A percentile compares a stretch with the other conserved stretches of the same genome.
Conservation (phyloP, 2,888 invertebrate species). For the Masnerella sp. region DNA sequence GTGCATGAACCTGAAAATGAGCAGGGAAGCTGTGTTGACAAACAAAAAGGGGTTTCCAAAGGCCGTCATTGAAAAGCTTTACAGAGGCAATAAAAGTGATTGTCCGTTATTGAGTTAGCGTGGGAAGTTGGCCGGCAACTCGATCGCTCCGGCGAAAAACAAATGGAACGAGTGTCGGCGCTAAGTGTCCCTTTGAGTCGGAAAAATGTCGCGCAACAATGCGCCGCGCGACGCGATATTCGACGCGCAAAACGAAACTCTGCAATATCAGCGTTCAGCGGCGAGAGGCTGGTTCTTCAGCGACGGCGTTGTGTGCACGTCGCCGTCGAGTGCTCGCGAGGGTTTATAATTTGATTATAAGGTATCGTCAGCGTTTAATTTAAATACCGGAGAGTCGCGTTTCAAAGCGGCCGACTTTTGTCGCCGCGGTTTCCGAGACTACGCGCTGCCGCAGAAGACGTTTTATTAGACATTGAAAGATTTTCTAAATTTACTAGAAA, state of each 20-base stretch:
- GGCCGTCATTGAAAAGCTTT: no score
- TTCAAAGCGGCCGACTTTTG: conserved; percentile 65
- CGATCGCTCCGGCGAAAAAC: no score
- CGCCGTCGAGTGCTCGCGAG: conserved; percentile 48
- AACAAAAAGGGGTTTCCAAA: no score
- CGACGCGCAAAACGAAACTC: conserved; percentile 48
- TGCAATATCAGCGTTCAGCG: conserved; percentile 51
- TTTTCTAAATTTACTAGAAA: no score
- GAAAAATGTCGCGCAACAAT: conserved; percentile 21
- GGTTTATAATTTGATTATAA: conserved; percentile 63
- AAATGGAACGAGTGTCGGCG: conserved; percentile 1
- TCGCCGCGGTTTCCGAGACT: conserved; percentile 27
- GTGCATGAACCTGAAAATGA: no score
- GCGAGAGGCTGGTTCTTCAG: conserved; percentile 46
- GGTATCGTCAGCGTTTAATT: conserved; percentile 68
- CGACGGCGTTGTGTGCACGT: conserved; percentile 48
- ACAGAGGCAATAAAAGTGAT: no score
- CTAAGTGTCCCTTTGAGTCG: conserved; percentile 13
- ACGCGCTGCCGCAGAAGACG: no score
- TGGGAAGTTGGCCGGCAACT: no score
- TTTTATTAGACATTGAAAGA: no score
- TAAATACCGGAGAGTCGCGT: conserved; percentile 65
- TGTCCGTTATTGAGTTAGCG: no score
- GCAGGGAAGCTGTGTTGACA: no score
- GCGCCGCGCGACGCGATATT: conserved; percentile 34